Percentiles rank a stretch among this genome's conserved stretches.
Conservation (phyloP, 2,797 vertebrate genomes). For the Hemibagrus guttatus region DNA sequence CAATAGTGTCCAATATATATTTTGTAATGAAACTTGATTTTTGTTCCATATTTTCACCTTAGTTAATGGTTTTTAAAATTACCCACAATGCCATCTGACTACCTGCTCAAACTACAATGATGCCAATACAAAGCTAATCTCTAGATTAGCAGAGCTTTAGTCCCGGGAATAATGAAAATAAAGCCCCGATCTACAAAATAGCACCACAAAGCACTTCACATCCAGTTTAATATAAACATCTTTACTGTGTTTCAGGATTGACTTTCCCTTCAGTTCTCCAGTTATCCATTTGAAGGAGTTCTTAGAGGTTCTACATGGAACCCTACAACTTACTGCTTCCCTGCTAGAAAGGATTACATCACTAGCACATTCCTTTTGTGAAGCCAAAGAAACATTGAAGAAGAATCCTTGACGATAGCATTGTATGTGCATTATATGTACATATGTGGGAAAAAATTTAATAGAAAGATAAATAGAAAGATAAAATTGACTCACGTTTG, state of each 20-base stretch:
- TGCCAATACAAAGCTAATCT: neutral
- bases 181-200: neutral
- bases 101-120: too few relatives aligned
- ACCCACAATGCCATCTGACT: neutral
- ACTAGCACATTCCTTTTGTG: neutral
- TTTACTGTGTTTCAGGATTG: neutral
- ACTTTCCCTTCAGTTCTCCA: neutral
- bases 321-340: neutral
- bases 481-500: neutral
- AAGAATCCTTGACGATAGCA: too few relatives aligned
- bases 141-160: neutral
- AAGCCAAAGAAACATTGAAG: neutral
- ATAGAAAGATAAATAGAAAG: neutral
- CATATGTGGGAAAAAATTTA: neutral
- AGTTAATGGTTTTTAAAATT: neutral
- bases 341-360: neutral
- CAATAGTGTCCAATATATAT: neutral
- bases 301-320: neutral
- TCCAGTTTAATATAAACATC: neutral
- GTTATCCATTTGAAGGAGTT: neutral
- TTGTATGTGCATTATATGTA: too few relatives aligned
- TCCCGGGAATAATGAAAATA: neutral
- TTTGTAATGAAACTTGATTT: neutral
- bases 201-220: neutral
- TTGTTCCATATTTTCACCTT: neutral